Evolutionary conservation across 2,113 vertebrate species (phyloP), one percentile per base, ranked within the genome.

Genomic region (Phodopus roborovskii): DNA sequence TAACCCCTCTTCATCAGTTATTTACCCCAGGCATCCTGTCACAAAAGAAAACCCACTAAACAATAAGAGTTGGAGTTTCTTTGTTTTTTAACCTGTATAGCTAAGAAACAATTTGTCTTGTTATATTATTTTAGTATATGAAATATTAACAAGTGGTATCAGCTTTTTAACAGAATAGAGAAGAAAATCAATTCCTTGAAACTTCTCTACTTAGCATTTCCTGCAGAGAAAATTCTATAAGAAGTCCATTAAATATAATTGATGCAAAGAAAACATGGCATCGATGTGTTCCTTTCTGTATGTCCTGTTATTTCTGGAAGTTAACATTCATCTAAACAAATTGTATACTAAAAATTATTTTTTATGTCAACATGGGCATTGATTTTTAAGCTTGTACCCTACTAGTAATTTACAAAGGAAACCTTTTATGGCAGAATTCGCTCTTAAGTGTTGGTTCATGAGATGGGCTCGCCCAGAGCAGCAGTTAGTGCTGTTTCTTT

Each of bases 301-400:
- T 90, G 16, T 77, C 90, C 60, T 91, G 4, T 89, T 84, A 79
- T 73, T 91, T 22, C 91, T 83, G 50, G 90, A 95, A 90, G 94
- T 85, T 93, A 96, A 68, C n/a, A 88, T 90, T 58, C 6, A 94
- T 75, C 13, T n/a, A 84, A 79, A 75, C 70, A 86, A 82, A 95
- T 70, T 60, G 7, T 79, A 73, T 86, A 33, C 53, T 88, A 79
- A 94, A 62, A 74, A 36, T 88, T 90, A 22, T 79, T 85, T 84
- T 75, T 91, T 17, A 87, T 79, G 66, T 85, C 42, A 90, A 62
- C 81, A 24, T 73, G 24, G 60, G 15, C 90, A 97, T 82, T 94
- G 82, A 95, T 94, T 95, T 96, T 97, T 42, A 96, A 95, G 66
- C 90, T 95, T 88, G 60, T 42, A 50, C 53, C n/a, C 33, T 53